Evolutionary conservation across 64 coral and sea anemone species (phyloP).

Genomic region (Actinia equina): DNA sequence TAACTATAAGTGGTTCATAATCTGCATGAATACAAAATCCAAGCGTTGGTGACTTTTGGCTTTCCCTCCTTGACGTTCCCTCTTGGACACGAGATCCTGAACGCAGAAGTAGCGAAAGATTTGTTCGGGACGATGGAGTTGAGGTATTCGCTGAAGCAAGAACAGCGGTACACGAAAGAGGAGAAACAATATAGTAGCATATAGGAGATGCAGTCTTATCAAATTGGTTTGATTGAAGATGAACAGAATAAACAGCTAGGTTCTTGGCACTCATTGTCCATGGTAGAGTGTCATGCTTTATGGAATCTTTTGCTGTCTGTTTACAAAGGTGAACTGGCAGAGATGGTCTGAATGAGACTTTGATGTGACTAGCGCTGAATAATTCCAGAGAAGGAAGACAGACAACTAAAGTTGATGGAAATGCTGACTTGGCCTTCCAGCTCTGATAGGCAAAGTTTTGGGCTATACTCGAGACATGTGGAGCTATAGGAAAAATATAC

Average conservation of each 20-base stretch:
- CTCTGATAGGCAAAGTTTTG: constrained; percentile 45
- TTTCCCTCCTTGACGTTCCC: background rate
- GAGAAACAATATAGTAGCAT: constrained; percentile 57
- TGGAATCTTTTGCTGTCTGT: constrained; percentile 18
- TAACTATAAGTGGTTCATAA: constrained; percentile 75
- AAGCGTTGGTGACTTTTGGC: constrained; percentile 62
- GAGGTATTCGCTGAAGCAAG: constrained; percentile 86
- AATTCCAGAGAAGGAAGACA: constrained; percentile 71
- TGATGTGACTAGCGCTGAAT: constrained; percentile 65
- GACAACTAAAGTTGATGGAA: constrained; percentile 69
- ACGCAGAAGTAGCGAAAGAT: constrained; percentile 12
- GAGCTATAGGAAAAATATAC: background rate
- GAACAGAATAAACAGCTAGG: constrained; percentile 71
- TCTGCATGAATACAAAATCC: constrained; percentile 95
- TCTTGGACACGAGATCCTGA: background rate
- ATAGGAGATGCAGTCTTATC: background rate
- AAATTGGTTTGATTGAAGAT: background rate
- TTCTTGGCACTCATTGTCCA: constrained; percentile 87
- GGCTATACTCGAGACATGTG: constrained; percentile 32
- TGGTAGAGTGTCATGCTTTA: constrained; percentile 60
- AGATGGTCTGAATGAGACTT: constrained; percentile 72
- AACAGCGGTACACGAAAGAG: constrained; percentile 79
- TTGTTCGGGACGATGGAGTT: constrained; percentile 23
- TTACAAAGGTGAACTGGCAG: constrained; percentile 53
- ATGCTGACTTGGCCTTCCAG: constrained; percentile 9